A percentile compares a stretch with the other conserved stretches of the same genome.
Conservation (phyloP, 2,113 vertebrate genomes). For the Orycteropus afer region DNA sequence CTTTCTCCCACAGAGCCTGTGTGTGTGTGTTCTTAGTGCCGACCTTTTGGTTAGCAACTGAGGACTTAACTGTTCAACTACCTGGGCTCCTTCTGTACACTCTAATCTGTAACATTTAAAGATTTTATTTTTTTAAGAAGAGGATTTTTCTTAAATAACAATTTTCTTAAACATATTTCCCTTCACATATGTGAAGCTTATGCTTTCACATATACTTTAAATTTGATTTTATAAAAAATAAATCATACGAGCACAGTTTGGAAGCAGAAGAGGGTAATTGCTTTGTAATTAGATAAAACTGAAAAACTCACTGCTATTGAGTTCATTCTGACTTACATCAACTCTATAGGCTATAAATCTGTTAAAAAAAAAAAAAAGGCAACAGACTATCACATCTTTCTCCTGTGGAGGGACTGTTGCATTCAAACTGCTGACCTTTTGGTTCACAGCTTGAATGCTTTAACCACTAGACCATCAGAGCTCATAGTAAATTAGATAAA, state of each 20-base stretch:
- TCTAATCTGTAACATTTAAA: not conserved
- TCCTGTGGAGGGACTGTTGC: no score
- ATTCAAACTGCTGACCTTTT: not conserved
- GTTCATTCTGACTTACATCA: no score
- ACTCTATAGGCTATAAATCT: not conserved
- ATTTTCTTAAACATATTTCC: constrained; percentile 30
- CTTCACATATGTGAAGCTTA: not conserved
- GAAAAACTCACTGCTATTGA: no score
- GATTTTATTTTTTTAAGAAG: not conserved
- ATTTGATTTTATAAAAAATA: not conserved
- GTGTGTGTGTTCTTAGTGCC: no score
- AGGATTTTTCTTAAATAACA: not conserved
- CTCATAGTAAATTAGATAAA: not conserved
- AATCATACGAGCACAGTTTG: not conserved
- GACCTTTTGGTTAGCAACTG: no score
- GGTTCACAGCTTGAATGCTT: not conserved
- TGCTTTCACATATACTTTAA: not conserved
- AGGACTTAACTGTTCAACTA: no score
- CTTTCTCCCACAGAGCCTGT: no score
- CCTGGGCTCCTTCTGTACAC: not conserved
- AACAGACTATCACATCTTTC: not conserved
- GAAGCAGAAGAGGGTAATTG: not conserved
- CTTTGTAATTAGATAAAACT: constrained; percentile 11
- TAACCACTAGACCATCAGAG: not conserved
- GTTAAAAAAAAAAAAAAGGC: no score